Evolutionary conservation across 1,140 invertebrate species (phyloP).

Genomic region (Triops cancriformis): DNA sequence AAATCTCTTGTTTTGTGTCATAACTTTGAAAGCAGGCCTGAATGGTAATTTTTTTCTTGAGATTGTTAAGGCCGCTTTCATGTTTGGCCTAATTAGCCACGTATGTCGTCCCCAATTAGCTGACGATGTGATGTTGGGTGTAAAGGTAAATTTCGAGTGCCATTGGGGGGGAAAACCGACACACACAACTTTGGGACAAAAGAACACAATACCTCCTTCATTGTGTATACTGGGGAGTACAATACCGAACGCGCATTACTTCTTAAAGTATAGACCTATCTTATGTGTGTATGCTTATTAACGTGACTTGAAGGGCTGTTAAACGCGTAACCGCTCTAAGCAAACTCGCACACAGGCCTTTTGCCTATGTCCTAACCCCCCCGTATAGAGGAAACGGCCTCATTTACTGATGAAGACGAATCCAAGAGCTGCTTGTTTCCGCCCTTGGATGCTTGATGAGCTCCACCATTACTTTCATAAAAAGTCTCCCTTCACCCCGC

Average conservation of each 20-base stretch:
- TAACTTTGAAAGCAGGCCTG: too few species aligned
- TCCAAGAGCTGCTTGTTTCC: conserved; percentile 5
- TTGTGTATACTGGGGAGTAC: neutral
- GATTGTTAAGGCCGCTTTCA: neutral
- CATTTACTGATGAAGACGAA: neutral
- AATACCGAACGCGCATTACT: neutral
- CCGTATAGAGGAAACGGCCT: neutral
- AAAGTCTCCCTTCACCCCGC: neutral
- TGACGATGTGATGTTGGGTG: neutral
- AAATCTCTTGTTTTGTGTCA: too few species aligned
- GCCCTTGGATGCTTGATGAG: conserved; percentile 8
- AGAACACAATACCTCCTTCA: neutral
- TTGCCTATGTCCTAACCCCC: neutral
- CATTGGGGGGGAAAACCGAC: neutral
- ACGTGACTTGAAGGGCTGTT: neutral
- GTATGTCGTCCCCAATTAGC: neutral
- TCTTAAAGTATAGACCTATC: too few species aligned
- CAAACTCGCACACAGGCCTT: neutral
- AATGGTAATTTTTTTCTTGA: neutral
- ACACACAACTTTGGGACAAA: neutral
- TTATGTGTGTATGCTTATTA: neutral
- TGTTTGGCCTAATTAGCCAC: conserved; percentile 4
- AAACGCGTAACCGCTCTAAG: neutral
- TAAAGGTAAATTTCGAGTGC: neutral
- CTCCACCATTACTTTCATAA: neutral